Evolutionary conservation across 2,797 vertebrate species (phyloP), one percentile per base, ranked within the genome.

Genomic region (Halcyon leucocephala): DNA sequence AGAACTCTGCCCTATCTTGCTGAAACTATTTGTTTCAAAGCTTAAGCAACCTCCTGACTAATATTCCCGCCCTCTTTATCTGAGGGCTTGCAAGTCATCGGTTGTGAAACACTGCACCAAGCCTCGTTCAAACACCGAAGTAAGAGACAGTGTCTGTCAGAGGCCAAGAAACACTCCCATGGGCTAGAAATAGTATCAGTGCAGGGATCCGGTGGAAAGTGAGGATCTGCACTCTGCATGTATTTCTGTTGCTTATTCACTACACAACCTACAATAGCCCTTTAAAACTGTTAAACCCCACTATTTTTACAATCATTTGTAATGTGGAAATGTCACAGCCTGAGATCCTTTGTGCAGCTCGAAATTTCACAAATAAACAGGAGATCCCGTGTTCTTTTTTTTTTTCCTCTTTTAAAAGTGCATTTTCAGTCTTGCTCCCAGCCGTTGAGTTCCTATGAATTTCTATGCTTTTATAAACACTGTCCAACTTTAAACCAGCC

Each of bases 391-490:
- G 3, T 22, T 51, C 33, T 25, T 31, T 25, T 12, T 41, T 62
- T 16, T 66, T 54, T 57, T 37, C 29, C 1, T 25, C 49, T 82
- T 86, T 73, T 33, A 14, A 83, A 85, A 89, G n/a, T 6, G 0
- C 29, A 29, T 66, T 51, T 92, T 54, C 87, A 83, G 82, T 57
- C 33, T 39, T 39, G 37, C 76, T 81, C 49, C 58, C 21, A 9
- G 72, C 31, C 65, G 35, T 3, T 26, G 46, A 64, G n/a, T 48
- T 88, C 85, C 58, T 79, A 46, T 83, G 95, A 58, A 88, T 82
- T 95, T 91, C 80, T 90, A 89, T 3, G 22, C 85, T 48, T 93
- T 96, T 82, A 65, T 52, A 86, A 95, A 86, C 61, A 55, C 57
- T 33, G 37, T 66, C 87, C 76, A 83, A 62, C 49, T 90, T 72